Evolutionary conservation across 2,113 vertebrate genomes (phyloP), one percentile per base, ranked within the genome.

Genomic region (Pseudorasbora parva): DNA sequence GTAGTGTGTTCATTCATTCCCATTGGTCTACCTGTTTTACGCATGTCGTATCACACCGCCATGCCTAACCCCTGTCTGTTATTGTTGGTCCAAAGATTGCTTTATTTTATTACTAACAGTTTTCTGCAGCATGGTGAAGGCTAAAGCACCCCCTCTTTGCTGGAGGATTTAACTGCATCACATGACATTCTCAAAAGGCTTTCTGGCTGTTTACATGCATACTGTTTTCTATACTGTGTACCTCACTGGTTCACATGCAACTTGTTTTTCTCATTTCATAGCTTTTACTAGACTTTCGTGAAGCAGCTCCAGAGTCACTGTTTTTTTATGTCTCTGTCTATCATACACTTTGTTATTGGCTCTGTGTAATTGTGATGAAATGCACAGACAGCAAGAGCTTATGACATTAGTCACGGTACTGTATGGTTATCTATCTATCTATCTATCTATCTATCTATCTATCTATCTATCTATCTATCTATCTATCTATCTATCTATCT

Each of bases 1-100:
- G 98, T 99, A 99, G 96, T 95, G 95, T 97, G 92, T 93, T 87
- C 92, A 88, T 91, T 93, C 80, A 84, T 94, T 95, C 87, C 91
- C 90, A 80, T 87, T 90, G 86, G 92, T 72, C 90, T 82, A 89
- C 86, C 77, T 84, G 89, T 81, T 78, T 73, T 84, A 90, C 93
- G 95, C 95, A 95, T 95, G 95, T 90, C 78, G 78, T 92, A 71
- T 69, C 89, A 87, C 79, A 56, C 81, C 86, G 57, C 33, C 37
- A 45, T 41, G 21, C 81, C 79, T 82, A 81, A 68, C 77, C 64
- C 66, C 41, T 54, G 6, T 59, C 86, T 81, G 14, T 78, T 74
- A 30, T 64, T 72, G 27, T 81, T 60, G 49, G 45, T 54, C 81
- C 69, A 47, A 21, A 68, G 6, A 69, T 87, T 62, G 64, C 57